These are phyloP conservation scores for Platycheirus albimanus DNA, from an alignment of 2,888 invertebrate species.

Conservation along the genomic window DNA sequence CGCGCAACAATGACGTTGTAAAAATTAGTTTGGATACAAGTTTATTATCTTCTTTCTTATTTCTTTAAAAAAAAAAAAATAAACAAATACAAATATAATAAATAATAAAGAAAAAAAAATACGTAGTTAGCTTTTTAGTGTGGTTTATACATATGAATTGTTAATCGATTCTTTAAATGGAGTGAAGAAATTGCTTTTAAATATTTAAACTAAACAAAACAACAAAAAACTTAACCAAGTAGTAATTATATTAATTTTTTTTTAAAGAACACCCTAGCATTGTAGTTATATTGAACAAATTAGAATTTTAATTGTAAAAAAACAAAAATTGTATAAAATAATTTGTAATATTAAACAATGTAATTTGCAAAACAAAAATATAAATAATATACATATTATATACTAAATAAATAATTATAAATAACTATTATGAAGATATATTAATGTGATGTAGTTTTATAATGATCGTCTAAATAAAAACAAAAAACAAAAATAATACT, in stretches of 20 bases:
- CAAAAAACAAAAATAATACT: constrained; percentile 57
- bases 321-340: constrained; percentile 19
- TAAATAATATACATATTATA: constrained; percentile 34
- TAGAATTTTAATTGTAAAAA: constrained; percentile 65
- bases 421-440: constrained; percentile 72
- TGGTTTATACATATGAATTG: constrained; percentile 44
- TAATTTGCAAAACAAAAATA: constrained; percentile 57
- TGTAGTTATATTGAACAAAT: constrained; percentile 68
- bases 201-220: constrained; percentile 51
- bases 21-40: constrained; percentile 39
- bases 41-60: constrained; percentile 25
- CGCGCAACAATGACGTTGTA: constrained; percentile 34
- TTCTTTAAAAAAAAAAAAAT: too few species aligned
- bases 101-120: constrained; percentile 24
- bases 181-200: constrained; percentile 67
- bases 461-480: constrained; percentile 69
- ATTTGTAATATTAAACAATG: constrained; percentile 34
- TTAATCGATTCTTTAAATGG: constrained; percentile 55
- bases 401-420: constrained; percentile 51
- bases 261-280: constrained; percentile 46
- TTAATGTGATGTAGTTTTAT: constrained; percentile 75
- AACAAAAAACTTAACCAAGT: constrained; percentile 58
- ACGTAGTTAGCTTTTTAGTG: constrained; percentile 66
- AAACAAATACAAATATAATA: too few species aligned
- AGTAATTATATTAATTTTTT: constrained; percentile 25